Conservation (phyloP, 2,888 invertebrate genomes). For the Melangyna quadrimaculata region DNA sequence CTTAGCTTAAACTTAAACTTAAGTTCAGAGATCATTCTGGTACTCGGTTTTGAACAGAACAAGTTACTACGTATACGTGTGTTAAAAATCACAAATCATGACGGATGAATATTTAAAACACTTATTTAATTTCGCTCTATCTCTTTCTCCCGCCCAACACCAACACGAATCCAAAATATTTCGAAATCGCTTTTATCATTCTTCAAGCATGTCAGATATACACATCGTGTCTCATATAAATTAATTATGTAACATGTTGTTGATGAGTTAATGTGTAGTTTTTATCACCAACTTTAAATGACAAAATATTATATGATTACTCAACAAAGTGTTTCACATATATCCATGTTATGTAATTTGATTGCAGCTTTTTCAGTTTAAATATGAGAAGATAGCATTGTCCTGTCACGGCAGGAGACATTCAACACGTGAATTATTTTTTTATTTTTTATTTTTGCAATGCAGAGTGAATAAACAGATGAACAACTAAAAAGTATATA, state of each 20-base stretch:
- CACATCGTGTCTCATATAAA: slow-evolving; percentile 6
- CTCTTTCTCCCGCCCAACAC: too few relatives aligned
- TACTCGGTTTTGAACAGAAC: too few relatives aligned
- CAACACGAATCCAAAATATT: not conserved
- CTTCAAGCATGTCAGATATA: not conserved
- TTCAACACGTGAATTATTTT: slow-evolving; percentile 8
- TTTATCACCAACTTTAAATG: slow-evolving; percentile 39
- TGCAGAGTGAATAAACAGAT: not conserved
- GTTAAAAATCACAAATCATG: too few relatives aligned
- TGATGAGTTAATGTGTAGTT: slow-evolving; percentile 18
- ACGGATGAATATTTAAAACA: too few relatives aligned
- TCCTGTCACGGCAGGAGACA: slow-evolving; percentile 1
- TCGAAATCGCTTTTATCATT: not conserved
- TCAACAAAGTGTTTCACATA: not conserved
- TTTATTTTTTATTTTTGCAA: not conserved
- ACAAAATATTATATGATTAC: not conserved
- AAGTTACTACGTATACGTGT: too few relatives aligned
- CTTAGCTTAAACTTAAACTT: too few relatives aligned
- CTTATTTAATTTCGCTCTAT: too few relatives aligned
- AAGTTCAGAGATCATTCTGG: too few relatives aligned
- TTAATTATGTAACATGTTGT: slow-evolving; percentile 17
- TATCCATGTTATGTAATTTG: slow-evolving; percentile 17
- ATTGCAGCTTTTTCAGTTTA: slow-evolving; percentile 13
- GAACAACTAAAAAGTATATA: not conserved
- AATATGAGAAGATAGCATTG: not conserved